Base-by-base conservation (phyloP, 2,888 invertebrate genomes). In the Drosophila pseudotakahashii region DNA sequence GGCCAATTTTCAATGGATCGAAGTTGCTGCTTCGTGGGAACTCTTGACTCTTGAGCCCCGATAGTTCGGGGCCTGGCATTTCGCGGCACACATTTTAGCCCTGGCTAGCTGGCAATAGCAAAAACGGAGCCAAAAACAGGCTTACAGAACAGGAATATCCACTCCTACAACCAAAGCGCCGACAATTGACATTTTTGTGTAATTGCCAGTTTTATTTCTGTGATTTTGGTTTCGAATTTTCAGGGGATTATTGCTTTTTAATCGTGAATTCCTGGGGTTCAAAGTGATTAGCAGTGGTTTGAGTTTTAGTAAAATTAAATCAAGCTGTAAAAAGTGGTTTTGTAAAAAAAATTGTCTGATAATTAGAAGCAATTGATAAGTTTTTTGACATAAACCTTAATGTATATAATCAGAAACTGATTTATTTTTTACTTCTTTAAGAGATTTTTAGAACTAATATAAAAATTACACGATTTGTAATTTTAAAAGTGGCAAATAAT, bases 61-160 rank as follows among this genome's bases (percentile, higher is more conserved):
- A 67, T n/a, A 64, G 23, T 42, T 62, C 48, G 67, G 67, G 67
- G 59, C 53, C 62, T 54, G 72, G 75, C 71, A 64, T 48, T 54
- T 51, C 23, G 54, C 78, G 81, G 89, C 82, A 80, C 66, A 82
- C 80, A 82, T 87, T 81, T 74, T 74, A 67, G 67, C 62, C 72
- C 72, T 72, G 72, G 72, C 68, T 63, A 63, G 64, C 64, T 34
- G 11, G 32, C 32, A 4, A 26, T 57, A 48, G 53, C 42, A 47
- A 66, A 66, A 66, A 64, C 68, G 26, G 39, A 62, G 63, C 50
- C 58, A 52, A 50, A 82, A 83, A 86, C 82, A 75, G 84, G 87
- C 87, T 86, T 77, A 62, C 61, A 85, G 88, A 90, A 91, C 90
- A 91, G 90, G 91, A 91, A 89, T 91, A 90, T 90, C 90, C 90